These are phyloP conservation scores for Papilio elwesi DNA, from an alignment of 2,888 invertebrate species.

Conservation along the genomic window DNA sequence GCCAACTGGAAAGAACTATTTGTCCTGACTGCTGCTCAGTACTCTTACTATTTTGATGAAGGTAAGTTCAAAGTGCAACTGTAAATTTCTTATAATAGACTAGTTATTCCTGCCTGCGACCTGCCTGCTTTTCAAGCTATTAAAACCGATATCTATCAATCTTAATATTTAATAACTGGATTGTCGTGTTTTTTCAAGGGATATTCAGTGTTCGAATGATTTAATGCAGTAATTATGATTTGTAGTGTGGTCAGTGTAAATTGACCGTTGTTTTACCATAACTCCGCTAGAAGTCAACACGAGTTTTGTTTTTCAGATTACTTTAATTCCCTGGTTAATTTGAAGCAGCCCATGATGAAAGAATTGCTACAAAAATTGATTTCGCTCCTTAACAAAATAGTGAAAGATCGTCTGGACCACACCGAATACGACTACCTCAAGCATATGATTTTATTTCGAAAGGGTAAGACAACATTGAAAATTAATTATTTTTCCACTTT, in stretches of 20 bases:
- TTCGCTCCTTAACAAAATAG: slow-evolving; percentile 87
- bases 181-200: too few species aligned
- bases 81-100: background rate
- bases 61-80: slow-evolving; percentile 68
- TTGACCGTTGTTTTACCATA: too few species aligned
- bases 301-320: slow-evolving; percentile 64
- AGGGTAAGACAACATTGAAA: slow-evolving; percentile 81
- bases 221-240: too few species aligned
- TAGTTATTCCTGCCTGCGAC: background rate
- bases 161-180: too few species aligned
- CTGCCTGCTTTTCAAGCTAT: too few species aligned
- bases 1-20: slow-evolving; percentile 94
- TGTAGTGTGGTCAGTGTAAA: too few species aligned
- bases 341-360: slow-evolving; percentile 81
- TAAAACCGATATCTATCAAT: too few species aligned
- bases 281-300: too few species aligned
- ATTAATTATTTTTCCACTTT: background rate
- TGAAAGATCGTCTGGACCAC: slow-evolving; percentile 88
- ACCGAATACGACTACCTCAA: slow-evolving; percentile 94
- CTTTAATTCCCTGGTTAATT: slow-evolving; percentile 60
- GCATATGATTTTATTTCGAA: slow-evolving; percentile 91
- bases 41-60: slow-evolving; percentile 89
- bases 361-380: slow-evolving; percentile 78
- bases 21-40: slow-evolving; percentile 92
- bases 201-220: too few species aligned